Evolutionary conservation across 2,797 vertebrate genomes (phyloP).

Genomic region (Emydoidea blandingii): DNA sequence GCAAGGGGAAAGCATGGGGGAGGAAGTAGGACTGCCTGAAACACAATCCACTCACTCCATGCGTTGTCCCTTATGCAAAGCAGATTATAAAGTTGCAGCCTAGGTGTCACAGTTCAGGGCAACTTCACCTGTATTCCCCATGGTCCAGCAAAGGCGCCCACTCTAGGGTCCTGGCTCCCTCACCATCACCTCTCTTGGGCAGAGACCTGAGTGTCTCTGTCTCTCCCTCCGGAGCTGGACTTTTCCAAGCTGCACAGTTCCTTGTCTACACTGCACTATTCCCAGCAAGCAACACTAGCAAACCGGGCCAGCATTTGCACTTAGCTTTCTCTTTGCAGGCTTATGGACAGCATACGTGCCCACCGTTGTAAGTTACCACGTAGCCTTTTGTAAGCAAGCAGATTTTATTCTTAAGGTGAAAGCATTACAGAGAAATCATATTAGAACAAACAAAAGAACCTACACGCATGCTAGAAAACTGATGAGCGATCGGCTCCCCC

Average conservation of each 20-base stretch:
- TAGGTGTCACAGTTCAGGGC: background rate
- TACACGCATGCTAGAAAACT: background rate
- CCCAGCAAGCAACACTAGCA: background rate
- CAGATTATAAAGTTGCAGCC: background rate
- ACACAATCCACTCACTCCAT: background rate
- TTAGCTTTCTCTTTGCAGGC: no score
- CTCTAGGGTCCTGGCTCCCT: background rate
- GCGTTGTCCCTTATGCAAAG: background rate
- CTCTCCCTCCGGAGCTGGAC: background rate
- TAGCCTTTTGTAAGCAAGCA: background rate
- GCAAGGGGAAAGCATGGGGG: background rate
- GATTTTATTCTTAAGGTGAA: background rate
- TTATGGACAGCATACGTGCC: no score
- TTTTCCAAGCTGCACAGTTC: background rate
- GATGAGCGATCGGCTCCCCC: background rate
- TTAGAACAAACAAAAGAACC: background rate
- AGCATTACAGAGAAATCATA: background rate
- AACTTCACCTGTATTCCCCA: background rate
- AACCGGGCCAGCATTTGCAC: no score
- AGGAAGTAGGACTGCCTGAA: background rate
- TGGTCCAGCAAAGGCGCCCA: background rate
- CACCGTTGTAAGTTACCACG: no score
- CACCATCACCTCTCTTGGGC: background rate
- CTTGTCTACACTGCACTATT: background rate
- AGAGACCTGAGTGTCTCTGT: background rate